Conservation (phyloP, 2,113 vertebrate genomes). For the Boleophthalmus pectinirostris region DNA sequence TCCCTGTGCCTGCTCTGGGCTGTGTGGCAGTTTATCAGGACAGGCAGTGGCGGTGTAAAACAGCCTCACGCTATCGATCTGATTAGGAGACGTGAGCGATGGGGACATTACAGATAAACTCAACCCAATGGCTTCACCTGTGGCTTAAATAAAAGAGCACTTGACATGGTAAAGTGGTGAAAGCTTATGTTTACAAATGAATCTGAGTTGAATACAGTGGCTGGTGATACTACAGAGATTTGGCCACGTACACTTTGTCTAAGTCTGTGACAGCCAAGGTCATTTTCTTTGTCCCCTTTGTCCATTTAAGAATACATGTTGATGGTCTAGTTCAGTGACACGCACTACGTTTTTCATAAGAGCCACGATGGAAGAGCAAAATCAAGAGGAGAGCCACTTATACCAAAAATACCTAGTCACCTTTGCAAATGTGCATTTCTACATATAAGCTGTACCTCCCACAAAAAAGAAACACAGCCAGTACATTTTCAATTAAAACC, state of each 20-base stretch:
- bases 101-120: conserved; percentile 21
- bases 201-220: no score
- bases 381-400: no score
- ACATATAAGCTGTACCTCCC: no score
- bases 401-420: no score
- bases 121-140: conserved; percentile 1
- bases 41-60: conserved; percentile 28
- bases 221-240: not conserved
- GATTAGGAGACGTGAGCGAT: conserved; percentile 9
- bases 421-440: no score
- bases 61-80: conserved; percentile 35
- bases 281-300: not conserved
- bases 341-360: no score
- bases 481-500: no score
- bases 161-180: not conserved
- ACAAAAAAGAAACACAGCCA: no score
- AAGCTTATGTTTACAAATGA: not conserved
- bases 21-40: conserved; percentile 32
- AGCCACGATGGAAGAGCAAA: no score
- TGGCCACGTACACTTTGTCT: not conserved
- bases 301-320: no score
- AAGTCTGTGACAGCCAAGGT: conserved; percentile 3
- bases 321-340: no score
- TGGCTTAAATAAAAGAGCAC: conserved; percentile 3
- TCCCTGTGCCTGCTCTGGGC: not conserved